Evolutionary conservation across 2,888 invertebrate species (phyloP).

Genomic region (Apeira syringaria): DNA sequence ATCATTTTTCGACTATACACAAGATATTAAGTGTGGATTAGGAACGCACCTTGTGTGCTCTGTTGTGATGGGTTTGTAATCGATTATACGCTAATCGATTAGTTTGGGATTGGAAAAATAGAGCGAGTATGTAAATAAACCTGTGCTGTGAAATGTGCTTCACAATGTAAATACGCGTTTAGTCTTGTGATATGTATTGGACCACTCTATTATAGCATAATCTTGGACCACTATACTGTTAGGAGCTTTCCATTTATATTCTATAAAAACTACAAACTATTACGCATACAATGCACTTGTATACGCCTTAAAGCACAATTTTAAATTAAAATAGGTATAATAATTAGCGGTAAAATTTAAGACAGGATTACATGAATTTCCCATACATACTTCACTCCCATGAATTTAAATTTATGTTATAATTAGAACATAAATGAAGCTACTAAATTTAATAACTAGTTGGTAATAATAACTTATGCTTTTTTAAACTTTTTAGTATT

Average conservation of each 20-base stretch:
- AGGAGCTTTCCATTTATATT: constrained; percentile 29
- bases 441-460: too few relatives aligned
- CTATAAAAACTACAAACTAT: constrained; percentile 19
- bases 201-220: constrained; percentile 33
- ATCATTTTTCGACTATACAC: too few relatives aligned
- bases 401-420: too few relatives aligned
- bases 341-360: constrained; percentile 11
- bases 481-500: constrained; percentile 24
- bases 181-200: constrained; percentile 30
- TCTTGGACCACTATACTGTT: constrained; percentile 38
- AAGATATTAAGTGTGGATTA: too few relatives aligned
- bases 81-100: too few relatives aligned
- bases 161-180: constrained; percentile 16
- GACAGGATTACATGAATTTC: constrained; percentile 30
- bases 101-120: too few relatives aligned
- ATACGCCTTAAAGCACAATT: constrained; percentile 21
- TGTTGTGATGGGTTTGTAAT: too few relatives aligned
- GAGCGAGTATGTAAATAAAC: too few relatives aligned
- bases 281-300: constrained; percentile 45
- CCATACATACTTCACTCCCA: too few relatives aligned
- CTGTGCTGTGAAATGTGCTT: too few relatives aligned
- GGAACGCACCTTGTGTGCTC: too few relatives aligned
- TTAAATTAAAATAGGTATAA: constrained; percentile 24
- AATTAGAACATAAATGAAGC: not conserved
- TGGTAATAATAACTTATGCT: too few relatives aligned